Base-by-base conservation (phyloP, 2,888 invertebrate species). In the Listrodromus nycthemerus region DNA sequence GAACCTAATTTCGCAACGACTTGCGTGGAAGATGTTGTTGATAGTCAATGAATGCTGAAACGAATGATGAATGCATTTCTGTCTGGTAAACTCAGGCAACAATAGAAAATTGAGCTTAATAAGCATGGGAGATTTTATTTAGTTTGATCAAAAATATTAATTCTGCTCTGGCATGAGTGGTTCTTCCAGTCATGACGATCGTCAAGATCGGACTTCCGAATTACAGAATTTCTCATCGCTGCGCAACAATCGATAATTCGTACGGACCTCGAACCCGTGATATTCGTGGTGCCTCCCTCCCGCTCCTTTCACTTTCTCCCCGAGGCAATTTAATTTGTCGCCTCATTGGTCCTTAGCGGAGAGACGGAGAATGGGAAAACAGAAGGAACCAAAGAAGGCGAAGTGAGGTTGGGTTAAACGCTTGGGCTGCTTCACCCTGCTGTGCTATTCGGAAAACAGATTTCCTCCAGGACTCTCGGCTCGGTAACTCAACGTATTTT, bases 321-420 rank as follows among this genome's bases (percentile, higher is more conserved):
- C 66, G 74, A 74, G 85, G 85, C 86, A 87, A 89, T 90, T 89
- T 86, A 86, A 87, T 90, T 89, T 89, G 86, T 86, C 88, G 86
- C 86, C 81, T 89, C 90, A 90, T 90, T 90, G 87, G 87, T 83
- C 82, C 65, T 80, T 71, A 84, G 78, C 82, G 71, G 74, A 52
- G 80, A 82, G 71, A 78, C 83, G 48, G 48, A 67, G 77, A 80
- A 70, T 61, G 66, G 70, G 71, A 78, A 75, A 75, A 52, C 27
- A 21, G 21, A 65, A 70, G 63, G 24, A 55, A 45, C 16, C 63
- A 50, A 75, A 50, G 63, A 58, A 74, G 37, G 50, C 41, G 70
- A 80, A 30, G 41, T n/a, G 77, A n/a, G 27, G 41, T 50, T 55
- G 69, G 77, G 78, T 79, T 84, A 84, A 84, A 84, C 82, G 84